These are phyloP conservation scores for Heliothis virescens DNA, from an alignment of 1,140 invertebrate genomes.

Conservation along the genomic window DNA sequence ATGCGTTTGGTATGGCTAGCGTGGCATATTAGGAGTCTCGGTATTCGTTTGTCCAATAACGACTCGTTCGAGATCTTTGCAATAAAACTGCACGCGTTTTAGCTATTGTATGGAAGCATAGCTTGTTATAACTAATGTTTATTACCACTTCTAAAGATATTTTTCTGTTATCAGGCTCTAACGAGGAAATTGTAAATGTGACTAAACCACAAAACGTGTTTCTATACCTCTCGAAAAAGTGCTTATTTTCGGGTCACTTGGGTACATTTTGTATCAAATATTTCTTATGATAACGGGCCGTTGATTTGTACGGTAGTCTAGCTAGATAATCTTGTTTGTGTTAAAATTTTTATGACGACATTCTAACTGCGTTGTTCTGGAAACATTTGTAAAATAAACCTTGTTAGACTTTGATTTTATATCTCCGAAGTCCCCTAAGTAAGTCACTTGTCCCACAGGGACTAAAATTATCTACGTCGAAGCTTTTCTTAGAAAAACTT, in stretches of 20 bases:
- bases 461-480: neutral
- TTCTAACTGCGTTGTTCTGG: neutral
- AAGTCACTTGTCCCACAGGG: neutral
- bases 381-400: neutral
- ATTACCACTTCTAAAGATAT: conserved; percentile 14
- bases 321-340: neutral
- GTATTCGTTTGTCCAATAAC: conserved; percentile 29
- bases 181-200: conserved; percentile 1
- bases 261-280: neutral
- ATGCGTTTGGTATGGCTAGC: conserved; percentile 11
- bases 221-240: neutral
- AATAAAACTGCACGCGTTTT: conserved; percentile 14
- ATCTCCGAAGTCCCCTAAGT: neutral
- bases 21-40: neutral
- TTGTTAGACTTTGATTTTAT: neutral
- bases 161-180: conserved; percentile 16
- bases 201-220: neutral
- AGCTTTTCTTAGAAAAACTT: conserved; percentile 2
- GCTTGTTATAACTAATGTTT: neutral
- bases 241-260: neutral
- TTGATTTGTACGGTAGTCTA: neutral
- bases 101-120: neutral
- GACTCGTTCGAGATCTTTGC: conserved; percentile 12
- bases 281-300: neutral
- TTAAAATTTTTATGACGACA: neutral